These are phyloP conservation scores for Megaceryle torquata DNA, from an alignment of 2,113 vertebrate species.

Conservation along the genomic window DNA sequence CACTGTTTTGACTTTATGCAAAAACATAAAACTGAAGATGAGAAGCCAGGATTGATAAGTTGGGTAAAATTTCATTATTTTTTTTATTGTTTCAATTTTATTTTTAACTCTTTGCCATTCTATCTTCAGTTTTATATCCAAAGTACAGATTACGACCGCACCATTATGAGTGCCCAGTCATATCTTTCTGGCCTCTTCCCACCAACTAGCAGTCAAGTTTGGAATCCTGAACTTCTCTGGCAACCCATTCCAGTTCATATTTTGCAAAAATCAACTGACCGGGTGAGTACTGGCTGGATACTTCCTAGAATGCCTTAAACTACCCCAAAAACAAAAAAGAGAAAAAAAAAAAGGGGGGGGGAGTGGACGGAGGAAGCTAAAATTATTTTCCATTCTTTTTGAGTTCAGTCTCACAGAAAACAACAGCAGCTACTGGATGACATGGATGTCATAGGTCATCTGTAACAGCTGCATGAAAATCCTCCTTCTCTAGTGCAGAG, in stretches of 20 bases:
- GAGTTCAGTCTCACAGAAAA: background rate
- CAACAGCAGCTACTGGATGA: background rate
- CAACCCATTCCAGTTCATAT: constrained; percentile 89
- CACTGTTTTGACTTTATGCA: background rate
- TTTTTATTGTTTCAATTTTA: background rate
- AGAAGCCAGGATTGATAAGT: background rate
- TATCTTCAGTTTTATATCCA: constrained; percentile 81
- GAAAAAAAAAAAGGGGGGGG: too few species aligned
- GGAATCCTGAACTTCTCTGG: constrained; percentile 80
- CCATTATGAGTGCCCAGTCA: constrained; percentile 89
- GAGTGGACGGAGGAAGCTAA: fast-evolving
- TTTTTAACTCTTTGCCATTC: background rate
- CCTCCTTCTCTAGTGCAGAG: background rate
- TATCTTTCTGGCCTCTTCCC: constrained; percentile 87
- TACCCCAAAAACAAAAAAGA: background rate
- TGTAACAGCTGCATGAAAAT: background rate
- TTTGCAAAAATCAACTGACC: constrained; percentile 75
- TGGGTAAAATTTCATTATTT: background rate
- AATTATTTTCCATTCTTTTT: background rate
- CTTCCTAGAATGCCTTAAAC: background rate
- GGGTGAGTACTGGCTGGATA: constrained; percentile 64
- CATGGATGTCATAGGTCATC: background rate
- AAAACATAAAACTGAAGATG: background rate
- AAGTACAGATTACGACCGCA: constrained; percentile 89
- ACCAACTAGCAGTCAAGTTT: constrained; percentile 72